A percentile compares a stretch with the other conserved stretches of the same genome.
phyloP scores from a whole-genome alignment of 2,888 invertebrate genomes.

The Bugulina stolonifera region DNA sequence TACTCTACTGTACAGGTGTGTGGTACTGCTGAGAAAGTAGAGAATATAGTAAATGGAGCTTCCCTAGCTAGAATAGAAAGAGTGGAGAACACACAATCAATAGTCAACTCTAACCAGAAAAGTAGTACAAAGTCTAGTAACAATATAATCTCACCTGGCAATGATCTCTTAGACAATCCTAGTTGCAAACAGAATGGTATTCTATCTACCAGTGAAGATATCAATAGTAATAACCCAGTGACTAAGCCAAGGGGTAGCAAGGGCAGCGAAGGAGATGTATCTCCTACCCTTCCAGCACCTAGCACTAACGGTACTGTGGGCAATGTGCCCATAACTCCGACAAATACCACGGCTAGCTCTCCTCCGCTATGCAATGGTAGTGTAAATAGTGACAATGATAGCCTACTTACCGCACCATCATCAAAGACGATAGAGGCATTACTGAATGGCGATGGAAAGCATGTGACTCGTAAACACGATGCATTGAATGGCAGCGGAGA shows the following conservation, averaged over 20 bases:
- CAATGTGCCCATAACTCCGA: background rate
- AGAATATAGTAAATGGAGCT: slow-evolving; percentile 17
- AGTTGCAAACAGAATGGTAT: background rate
- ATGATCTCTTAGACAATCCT: background rate
- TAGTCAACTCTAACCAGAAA: background rate
- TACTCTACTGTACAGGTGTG: slow-evolving; percentile 23
- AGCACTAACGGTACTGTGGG: background rate
- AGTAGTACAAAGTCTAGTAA: background rate
- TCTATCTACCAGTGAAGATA: background rate
- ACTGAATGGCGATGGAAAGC: background rate
- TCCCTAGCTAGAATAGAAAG: slow-evolving; percentile 37
- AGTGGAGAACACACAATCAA: slow-evolving; percentile 33
- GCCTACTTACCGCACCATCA: background rate
- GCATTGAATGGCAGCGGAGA: background rate
- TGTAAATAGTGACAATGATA: background rate
- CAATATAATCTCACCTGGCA: background rate
- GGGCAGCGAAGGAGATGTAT: background rate
- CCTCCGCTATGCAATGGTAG: slow-evolving; percentile 2
- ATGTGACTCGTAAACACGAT: background rate
- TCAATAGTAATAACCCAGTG: background rate
- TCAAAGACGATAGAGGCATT: background rate
- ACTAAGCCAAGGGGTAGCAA: too few relatives aligned
- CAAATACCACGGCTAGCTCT: background rate
- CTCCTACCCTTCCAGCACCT: too few relatives aligned
- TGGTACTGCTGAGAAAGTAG: slow-evolving; percentile 24